Conservation (phyloP, 2,797 vertebrate genomes). For the Sarcoramphus papa region DNA sequence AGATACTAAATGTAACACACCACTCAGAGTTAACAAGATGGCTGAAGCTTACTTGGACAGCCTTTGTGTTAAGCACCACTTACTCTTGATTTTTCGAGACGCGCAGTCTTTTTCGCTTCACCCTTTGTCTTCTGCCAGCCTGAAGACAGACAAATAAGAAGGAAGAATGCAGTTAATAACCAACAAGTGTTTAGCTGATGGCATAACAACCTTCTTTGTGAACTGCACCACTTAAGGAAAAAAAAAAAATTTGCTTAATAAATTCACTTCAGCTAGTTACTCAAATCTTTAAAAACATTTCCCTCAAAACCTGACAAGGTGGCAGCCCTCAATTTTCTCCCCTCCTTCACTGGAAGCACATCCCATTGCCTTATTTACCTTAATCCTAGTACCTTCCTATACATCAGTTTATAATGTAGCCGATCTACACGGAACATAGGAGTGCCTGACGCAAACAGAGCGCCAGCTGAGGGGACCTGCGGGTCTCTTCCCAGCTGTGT, state of each 20-base stretch:
- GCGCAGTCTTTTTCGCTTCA: neutral
- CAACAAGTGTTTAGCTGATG: fast-evolving
- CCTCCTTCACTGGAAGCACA: fast-evolving
- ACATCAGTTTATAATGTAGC: fast-evolving
- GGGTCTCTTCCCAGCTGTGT: neutral
- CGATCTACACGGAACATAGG: fast-evolving
- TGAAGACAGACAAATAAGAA: neutral
- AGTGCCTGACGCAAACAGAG: neutral
- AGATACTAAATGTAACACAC: fast-evolving
- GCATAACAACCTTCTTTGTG: fast-evolving
- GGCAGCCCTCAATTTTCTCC: fast-evolving
- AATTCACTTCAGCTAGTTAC: fast-evolving
- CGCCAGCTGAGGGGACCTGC: too few species aligned
- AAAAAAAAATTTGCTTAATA: fast-evolving
- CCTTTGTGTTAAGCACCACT: fast-evolving
- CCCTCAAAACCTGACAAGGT: neutral
- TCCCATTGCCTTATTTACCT: too few species aligned
- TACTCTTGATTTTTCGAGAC: fast-evolving
- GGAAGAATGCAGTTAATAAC: fast-evolving
- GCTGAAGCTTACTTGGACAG: fast-evolving
- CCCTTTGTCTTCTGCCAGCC: neutral
- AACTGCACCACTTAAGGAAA: fast-evolving
- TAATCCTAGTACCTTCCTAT: fast-evolving
- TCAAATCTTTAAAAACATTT: fast-evolving
- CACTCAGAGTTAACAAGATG: neutral